Evolutionary conservation across 2,113 vertebrate species (phyloP), one percentile per base, ranked within the genome.

Genomic region (Lamprologus lemairii): DNA sequence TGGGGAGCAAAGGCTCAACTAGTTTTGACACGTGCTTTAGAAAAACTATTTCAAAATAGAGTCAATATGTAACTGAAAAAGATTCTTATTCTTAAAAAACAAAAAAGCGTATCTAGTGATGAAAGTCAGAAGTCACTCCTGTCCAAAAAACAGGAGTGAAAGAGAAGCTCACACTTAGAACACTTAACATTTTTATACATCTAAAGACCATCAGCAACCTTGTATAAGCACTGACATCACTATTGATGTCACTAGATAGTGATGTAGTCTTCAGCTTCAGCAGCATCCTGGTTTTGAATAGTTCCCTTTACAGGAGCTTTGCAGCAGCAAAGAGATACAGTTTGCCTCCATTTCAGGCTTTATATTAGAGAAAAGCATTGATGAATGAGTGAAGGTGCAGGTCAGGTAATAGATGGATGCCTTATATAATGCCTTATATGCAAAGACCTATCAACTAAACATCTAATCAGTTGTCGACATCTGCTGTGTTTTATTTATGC

Each of bases 401-500:
- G 21, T 71, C 21, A 10, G 7, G 40, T 73, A 45, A 73, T 9
- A 73, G 40, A 26, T 45, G 40, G 68, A 65, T 65, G 2, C 17
- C n/a, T 28, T 3, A 54, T 37, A 37, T 16, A 35, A 42, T 42
- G 7, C 26, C 31, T 21, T 5, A 60, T 37, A 37, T 21, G 19
- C 19, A 78, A 71, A 28, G 37, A 40, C 23, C 35, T 47, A 35
- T 81, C 58, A 45, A 47, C 49, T 71, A 47, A 10, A 47, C 60
- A 60, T 89, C 79, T 21, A 10, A 84, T 84, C 78, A 80, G 84
- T 83, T 86, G 73, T 26, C 7, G 4, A 91, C 89, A 91, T 88
- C 87, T 90, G 90, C 26, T 86, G 53, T 80, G 85, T 57, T 88
- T 84, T 87, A 65, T 87, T 80, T 78, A 81, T 84, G 83, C 12